phyloP scores from a whole-genome alignment of 2,113 vertebrate species.

The Melanocharis versteri region DNA sequence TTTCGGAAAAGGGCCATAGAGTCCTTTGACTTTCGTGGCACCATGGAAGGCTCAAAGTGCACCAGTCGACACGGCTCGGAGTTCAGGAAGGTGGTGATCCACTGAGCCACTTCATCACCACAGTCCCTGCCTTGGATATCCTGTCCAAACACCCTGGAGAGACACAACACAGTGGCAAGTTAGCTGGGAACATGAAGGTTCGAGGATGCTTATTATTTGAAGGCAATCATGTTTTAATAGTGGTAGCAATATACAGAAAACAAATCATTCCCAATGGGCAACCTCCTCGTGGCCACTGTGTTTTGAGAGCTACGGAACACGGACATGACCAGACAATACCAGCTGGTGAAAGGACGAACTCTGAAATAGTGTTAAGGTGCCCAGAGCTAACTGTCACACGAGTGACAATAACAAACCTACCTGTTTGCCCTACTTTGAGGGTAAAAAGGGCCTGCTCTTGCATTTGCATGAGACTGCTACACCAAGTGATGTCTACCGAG shows the following conservation, averaged over 20 bases:
- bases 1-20: slow-evolving; percentile 15
- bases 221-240: neutral
- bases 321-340: neutral
- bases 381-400: neutral
- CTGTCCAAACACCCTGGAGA: slow-evolving; percentile 75
- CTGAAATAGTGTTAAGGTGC: neutral
- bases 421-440: neutral
- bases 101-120: slow-evolving; percentile 81
- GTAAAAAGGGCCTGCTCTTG: neutral
- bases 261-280: neutral
- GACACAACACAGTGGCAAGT: neutral
- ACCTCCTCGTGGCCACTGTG: neutral
- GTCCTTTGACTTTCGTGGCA: slow-evolving; percentile 61
- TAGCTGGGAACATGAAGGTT: neutral
- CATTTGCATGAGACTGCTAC: fast-evolving
- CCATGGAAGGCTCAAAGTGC: slow-evolving; percentile 85
- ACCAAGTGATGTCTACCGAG: neutral
- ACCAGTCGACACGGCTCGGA: slow-evolving; percentile 78
- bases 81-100: slow-evolving; percentile 81
- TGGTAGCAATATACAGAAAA: neutral
- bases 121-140: slow-evolving; percentile 88
- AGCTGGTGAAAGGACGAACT: neutral
- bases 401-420: neutral
- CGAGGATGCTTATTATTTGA: neutral
- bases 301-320: neutral